These are phyloP conservation scores for Pelecanus crispus DNA, from an alignment of 2,113 vertebrate genomes.

Conservation along the genomic window DNA sequence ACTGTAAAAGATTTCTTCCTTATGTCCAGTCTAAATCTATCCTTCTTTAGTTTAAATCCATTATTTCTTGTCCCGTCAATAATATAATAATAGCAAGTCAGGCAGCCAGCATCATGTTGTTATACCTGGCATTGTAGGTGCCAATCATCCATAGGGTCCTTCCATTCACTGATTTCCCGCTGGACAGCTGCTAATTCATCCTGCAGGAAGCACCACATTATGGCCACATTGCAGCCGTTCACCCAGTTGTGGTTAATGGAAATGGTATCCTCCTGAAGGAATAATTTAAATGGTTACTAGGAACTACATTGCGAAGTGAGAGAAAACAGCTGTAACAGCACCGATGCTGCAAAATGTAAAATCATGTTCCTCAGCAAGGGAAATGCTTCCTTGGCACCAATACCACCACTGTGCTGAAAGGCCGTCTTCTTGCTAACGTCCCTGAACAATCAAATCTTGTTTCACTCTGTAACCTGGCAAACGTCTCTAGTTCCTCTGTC, in stretches of 20 bases:
- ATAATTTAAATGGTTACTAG: neutral
- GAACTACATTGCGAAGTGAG: fast-evolving
- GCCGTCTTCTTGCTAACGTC: neutral
- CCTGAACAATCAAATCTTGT: neutral
- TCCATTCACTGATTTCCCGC: slow-evolving; percentile 86
- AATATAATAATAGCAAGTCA: no score
- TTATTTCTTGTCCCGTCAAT: no score
- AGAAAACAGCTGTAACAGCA: neutral
- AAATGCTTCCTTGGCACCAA: neutral
- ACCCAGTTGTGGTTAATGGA: slow-evolving; percentile 98
- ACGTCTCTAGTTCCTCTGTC: neutral
- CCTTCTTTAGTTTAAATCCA: no score
- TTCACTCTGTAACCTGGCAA: neutral
- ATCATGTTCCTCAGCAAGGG: neutral
- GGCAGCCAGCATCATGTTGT: neutral
- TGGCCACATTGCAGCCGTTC: slow-evolving; percentile 90
- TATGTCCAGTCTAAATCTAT: no score
- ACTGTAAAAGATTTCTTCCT: no score
- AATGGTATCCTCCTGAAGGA: slow-evolving; percentile 90
- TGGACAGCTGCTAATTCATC: slow-evolving; percentile 86
- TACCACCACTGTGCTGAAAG: neutral
- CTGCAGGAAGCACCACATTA: slow-evolving; percentile 94
- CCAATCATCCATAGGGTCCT: slow-evolving; percentile 85
- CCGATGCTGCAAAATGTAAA: neutral
- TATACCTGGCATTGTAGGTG: slow-evolving; percentile 93